Base-by-base conservation (phyloP, 2,888 invertebrate species). In the Caenorhabditis sinica region DNA sequence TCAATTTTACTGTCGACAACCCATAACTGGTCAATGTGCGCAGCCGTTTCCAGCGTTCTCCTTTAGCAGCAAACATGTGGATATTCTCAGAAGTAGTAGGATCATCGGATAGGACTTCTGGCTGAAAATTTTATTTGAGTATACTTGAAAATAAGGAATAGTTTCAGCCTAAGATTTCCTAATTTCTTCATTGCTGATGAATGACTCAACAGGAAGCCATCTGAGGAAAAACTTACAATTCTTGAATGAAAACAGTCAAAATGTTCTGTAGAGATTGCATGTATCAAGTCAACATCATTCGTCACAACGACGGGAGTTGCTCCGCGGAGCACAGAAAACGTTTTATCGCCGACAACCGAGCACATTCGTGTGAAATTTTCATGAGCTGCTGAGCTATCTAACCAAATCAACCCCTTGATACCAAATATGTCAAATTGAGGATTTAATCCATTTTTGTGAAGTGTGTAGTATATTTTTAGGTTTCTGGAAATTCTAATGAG, bases 1-100 rank as follows among this genome's bases (percentile, higher is more conserved):
- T 86, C 63, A 89, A 58, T 71, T 89, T 89, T 3, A 80, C 68
- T n/a, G 81, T 77, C 5, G 86, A 87, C 5, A 89, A 53, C 23
- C 86, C 86, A 58, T 72, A 80, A 53, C 94, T 93, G n/a, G 94
- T 93, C 13, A 94, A 91, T 30, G 93, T 92, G 23, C 94, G 90
- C 28, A 94, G 93, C 23, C 94, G 90, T 89, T 94, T 94, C 94
- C 94, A 94, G 40, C 94, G 90, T 61, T 93, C 92, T 28, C 93
- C 94, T 2, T 93, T 89, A 4, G 81, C 93, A 90, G 92, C 92
- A 85, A 93, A 93, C 91, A 94, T 93, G 88, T 93, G 90, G n/a
- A 89, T 82, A n/a, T 71, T 66, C 5, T 75, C 75, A 15, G 80
- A 53, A 9, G 71, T 72, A 6, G 66, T 66, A 4, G 84, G 84